Evolutionary conservation across 1,140 invertebrate species (phyloP).

Genomic region (Nylanderia fulva): DNA sequence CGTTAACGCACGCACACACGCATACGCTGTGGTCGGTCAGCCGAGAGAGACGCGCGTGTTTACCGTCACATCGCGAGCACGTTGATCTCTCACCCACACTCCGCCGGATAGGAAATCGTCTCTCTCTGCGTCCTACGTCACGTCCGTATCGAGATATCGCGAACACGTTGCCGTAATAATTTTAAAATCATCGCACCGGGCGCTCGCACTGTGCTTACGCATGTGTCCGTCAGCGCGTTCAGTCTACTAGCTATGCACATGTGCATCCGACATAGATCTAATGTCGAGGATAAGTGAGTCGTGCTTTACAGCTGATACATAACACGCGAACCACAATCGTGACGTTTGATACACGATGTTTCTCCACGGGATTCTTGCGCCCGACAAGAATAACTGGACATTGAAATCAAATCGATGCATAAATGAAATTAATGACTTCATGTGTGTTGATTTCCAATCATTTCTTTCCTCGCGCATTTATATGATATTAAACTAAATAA

Average conservation of each 20-base stretch:
- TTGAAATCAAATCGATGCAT: conserved; percentile 27
- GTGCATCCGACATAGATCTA: conserved; percentile 53
- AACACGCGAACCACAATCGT: conserved; percentile 34
- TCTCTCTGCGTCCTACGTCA: conserved; percentile 64
- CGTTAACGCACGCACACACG: conserved; percentile 67
- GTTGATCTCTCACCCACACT: conserved; percentile 64
- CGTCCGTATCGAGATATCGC: conserved; percentile 66
- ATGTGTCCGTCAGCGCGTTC: conserved; percentile 46
- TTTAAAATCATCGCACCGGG: conserved; percentile 38
- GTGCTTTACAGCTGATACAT: conserved; percentile 46
- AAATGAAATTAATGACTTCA: no score
- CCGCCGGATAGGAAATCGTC: conserved; percentile 24
- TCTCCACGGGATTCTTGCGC: conserved; percentile 27
- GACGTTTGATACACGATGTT: conserved; percentile 37
- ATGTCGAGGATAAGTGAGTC: conserved; percentile 54
- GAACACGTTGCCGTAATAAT: conserved; percentile 64
- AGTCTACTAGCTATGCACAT: conserved; percentile 7
- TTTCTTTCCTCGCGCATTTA: no score
- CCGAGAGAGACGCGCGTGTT: conserved; percentile 19
- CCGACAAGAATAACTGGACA: conserved; percentile 24
- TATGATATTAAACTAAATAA: no score
- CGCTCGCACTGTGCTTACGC: conserved; percentile 22
- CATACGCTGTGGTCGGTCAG: not conserved
- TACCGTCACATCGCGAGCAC: not conserved
- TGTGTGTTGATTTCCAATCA: no score